Conservation (phyloP, 2,113 vertebrate genomes). For the Elgaria multicarinata region DNA sequence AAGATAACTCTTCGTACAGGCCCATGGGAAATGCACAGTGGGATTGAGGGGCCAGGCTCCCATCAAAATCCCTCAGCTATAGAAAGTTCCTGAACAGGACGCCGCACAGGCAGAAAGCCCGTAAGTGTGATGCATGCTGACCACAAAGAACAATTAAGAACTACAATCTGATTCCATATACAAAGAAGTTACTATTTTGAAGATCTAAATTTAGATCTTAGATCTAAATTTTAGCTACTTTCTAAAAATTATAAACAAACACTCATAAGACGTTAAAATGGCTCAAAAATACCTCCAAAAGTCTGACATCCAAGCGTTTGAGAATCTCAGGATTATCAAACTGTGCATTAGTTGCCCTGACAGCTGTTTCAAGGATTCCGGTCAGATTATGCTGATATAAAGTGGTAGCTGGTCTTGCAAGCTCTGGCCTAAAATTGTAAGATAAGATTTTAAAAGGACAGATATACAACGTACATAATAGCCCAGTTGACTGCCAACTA, state of each 20-base stretch:
- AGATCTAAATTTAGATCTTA: neutral
- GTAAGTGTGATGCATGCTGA: too few species aligned
- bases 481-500: neutral
- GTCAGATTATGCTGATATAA: constrained; percentile 98
- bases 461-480: neutral
- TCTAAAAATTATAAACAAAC: neutral
- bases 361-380: constrained; percentile 94
- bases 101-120: neutral
- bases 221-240: neutral
- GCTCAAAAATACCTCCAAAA: constrained; percentile 86
- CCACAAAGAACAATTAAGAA: neutral
- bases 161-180: neutral
- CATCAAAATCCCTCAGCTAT: too few species aligned
- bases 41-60: too few species aligned
- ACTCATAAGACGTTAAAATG: constrained; percentile 18
- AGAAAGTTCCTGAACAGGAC: too few species aligned
- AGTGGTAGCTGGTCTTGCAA: constrained; percentile 93
- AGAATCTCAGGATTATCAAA: constrained; percentile 97
- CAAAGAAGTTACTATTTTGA: neutral
- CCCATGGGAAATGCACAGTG: too few species aligned
- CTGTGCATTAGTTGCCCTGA: constrained; percentile 96
- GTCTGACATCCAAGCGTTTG: constrained; percentile 91
- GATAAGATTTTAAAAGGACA: constrained; percentile 17
- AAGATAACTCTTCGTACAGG: too few species aligned
- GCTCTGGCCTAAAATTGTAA: constrained; percentile 86